Evolutionary conservation across 2,888 invertebrate species (phyloP).

Genomic region (Isoperla grammatica): DNA sequence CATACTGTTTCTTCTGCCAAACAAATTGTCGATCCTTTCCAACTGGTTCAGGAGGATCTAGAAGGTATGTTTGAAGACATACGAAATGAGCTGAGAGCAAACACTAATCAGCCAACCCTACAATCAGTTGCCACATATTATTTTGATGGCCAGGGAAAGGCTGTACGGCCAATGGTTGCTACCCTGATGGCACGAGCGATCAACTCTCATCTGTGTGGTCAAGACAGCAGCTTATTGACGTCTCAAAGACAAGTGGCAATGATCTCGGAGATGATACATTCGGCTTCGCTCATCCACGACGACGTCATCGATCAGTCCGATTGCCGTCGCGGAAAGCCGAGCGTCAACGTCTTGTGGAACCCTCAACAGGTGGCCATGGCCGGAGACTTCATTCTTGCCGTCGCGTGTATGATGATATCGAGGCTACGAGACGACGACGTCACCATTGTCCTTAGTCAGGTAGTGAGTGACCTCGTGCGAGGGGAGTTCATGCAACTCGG

Average conservation of each 20-base stretch:
- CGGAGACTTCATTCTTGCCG: conserved; percentile 95
- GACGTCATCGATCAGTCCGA: conserved; percentile 98
- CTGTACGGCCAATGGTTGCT: conserved; percentile 90
- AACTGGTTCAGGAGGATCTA: no score
- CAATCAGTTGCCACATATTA: conserved; percentile 93
- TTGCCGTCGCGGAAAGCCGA: conserved; percentile 91
- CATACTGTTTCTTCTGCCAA: no score
- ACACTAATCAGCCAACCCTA: conserved; percentile 77
- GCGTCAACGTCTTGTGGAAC: conserved; percentile 93
- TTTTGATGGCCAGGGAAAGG: conserved; percentile 97
- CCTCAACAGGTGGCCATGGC: conserved; percentile 97
- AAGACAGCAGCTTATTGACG: conserved; percentile 65
- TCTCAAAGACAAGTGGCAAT: conserved; percentile 86
- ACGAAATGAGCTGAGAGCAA: conserved; percentile 62
- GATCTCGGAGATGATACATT: conserved; percentile 99
- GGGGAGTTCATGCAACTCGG: conserved; percentile 99
- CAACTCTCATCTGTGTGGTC: conserved; percentile 82
- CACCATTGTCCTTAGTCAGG: conserved; percentile 88
- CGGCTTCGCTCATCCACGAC: conserved; percentile 97
- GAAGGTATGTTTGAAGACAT: no score
- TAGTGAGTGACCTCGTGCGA: conserved; percentile 93
- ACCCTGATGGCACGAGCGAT: conserved; percentile 91
- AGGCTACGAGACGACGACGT: conserved; percentile 87
- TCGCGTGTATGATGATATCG: conserved; percentile 91
- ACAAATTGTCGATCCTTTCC: no score